phyloP scores from a whole-genome alignment of 2,113 vertebrate genomes.

The Capreolus pygargus region DNA sequence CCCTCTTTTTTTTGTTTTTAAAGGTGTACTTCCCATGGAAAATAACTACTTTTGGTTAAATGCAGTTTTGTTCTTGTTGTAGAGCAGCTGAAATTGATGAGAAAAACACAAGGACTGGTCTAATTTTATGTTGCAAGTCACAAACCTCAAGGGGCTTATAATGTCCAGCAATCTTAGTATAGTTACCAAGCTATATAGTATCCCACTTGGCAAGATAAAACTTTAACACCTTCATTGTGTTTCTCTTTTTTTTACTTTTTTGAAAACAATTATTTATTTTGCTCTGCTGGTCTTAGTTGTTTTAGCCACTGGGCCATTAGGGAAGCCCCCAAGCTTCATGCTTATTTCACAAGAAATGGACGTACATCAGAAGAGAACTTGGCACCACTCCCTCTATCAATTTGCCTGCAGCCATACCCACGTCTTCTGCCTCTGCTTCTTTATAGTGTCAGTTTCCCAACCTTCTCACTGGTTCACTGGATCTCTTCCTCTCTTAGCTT shows the following conservation, averaged over 20 bases:
- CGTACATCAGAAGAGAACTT: neutral
- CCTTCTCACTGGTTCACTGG: neutral
- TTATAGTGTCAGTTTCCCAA: neutral
- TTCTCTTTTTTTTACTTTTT: neutral
- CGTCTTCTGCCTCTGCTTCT: neutral
- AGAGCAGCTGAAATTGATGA: neutral
- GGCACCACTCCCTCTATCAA: neutral
- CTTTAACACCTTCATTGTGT: neutral
- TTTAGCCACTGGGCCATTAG: neutral
- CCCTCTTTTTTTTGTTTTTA: no score
- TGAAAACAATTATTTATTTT: neutral
- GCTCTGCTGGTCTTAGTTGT: neutral
- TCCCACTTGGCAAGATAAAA: neutral
- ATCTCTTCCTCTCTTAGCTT: neutral
- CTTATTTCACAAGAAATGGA: neutral
- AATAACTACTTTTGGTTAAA: neutral
- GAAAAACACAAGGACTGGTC: neutral
- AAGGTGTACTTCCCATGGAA: neutral
- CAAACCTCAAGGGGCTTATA: neutral
- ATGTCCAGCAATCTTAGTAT: neutral
- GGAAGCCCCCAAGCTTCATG: neutral
- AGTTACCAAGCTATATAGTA: neutral
- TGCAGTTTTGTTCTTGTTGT: neutral
- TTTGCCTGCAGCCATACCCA: neutral
- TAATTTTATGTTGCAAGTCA: neutral